These are phyloP conservation scores for Syngnathus rostellatus DNA, from an alignment of 2,797 vertebrate genomes.

Conservation along the genomic window DNA sequence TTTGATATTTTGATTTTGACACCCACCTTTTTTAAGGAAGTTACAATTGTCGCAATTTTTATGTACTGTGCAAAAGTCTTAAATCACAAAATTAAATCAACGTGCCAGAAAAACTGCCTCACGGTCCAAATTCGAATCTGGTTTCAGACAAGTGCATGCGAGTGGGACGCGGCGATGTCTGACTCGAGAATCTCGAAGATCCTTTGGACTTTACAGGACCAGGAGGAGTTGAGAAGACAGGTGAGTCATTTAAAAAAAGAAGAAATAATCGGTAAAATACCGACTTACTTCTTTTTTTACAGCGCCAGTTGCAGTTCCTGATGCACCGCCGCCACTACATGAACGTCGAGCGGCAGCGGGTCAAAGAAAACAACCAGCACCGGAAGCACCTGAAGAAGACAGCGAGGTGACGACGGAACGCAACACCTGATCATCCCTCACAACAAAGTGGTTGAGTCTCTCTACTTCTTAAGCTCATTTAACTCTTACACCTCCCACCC, in stretches of 20 bases:
- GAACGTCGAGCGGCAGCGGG: conserved; percentile 78
- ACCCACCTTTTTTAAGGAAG: background rate
- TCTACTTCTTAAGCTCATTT: background rate
- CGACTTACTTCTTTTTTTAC: conserved; percentile 1
- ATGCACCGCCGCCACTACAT: conserved; percentile 77
- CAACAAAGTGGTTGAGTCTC: too few species aligned
- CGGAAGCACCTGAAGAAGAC: conserved; percentile 73
- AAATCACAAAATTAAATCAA: background rate
- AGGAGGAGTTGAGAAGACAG: conserved; percentile 75
- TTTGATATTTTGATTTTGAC: background rate
- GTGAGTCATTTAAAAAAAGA: conserved; percentile 23
- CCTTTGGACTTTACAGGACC: conserved; percentile 69
- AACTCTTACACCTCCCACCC: background rate
- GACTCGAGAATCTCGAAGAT: conserved; percentile 23
- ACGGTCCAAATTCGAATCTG: background rate
- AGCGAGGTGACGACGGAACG: conserved; percentile 57
- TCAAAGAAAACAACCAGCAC: conserved; percentile 72
- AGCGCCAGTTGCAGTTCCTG: conserved; percentile 79
- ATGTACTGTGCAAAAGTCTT: background rate
- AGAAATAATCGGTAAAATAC: too few species aligned
- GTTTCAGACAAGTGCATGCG: background rate
- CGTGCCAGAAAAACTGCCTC: background rate
- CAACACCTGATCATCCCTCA: too few species aligned
- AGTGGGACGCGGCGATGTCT: conserved; percentile 6
- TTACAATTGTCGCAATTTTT: background rate